Base-by-base conservation (phyloP, 1,140 invertebrate genomes). In the Drosophila saltans region DNA sequence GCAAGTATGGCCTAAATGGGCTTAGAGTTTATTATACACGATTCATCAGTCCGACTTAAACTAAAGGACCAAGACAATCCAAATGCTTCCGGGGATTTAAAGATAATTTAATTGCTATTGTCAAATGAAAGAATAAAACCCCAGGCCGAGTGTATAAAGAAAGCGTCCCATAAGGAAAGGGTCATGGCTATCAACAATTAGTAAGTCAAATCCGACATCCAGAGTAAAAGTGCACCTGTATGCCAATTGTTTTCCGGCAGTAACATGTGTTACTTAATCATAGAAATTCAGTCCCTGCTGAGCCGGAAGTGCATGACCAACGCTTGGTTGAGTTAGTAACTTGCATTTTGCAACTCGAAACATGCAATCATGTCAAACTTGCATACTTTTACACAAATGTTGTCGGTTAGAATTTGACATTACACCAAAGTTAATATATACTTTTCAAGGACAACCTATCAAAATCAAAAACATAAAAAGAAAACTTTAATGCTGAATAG, bases 301-400 rank as follows among this genome's bases (percentile, higher is more conserved):
- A 59, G 62, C 65, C 64, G 84, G 82, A 83, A 80, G 63, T 88
- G 82, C 82, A 86, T 77, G 82, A 67, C 82, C 69, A 69, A 48
- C 26, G 67, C 45, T 69, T 21, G 41, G 48, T 61, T 63, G 62
- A 1, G 33, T 1, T 6, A 7, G 33, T 36, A 36, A 30, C 69
- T 26, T 9, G 45, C 59, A 77, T 69, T 66, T 74, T 75, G 63
- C 72, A 56, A 65, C 45, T 48, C 66, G 66, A 55, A 64, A 57
- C 75, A 78, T 78, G 75, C 75, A 56, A 45, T 48, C 75, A 66
- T 61, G 68, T 66, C 56, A 72, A 55, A 39, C 11, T 39, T 59
- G 11, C 36, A 26, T 16, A 33, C 10, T 8, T 9, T 30, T 30
- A 30, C 33, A 36, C 6, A 36, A 6, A 36, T 36, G 0, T 16